Evolutionary conservation across 2,113 vertebrate genomes (phyloP).

Genomic region (Acrocephalus kingi): DNA sequence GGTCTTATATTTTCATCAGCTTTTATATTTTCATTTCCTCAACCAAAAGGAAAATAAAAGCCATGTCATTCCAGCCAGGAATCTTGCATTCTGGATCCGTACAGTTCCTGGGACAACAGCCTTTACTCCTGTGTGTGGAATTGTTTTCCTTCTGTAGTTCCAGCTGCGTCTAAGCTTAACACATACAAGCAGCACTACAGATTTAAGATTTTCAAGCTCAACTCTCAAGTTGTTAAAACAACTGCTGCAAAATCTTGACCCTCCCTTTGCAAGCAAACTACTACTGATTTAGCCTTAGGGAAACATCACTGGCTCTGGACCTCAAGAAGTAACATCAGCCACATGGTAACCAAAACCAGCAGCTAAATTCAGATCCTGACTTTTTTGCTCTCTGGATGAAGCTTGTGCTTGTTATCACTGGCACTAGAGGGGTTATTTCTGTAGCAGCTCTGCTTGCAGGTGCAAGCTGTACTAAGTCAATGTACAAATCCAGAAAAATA

Average conservation of each 20-base stretch:
- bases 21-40: not conserved
- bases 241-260: not conserved
- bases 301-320: not conserved
- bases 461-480: not conserved
- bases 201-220: not conserved
- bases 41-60: not conserved
- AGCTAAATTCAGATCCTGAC: not conserved
- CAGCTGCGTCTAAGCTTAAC: not conserved
- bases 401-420: not conserved
- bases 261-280: not conserved
- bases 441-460: not conserved
- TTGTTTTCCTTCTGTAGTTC: not conserved
- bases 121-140: accelerated
- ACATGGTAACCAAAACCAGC: not conserved
- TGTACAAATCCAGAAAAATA: not conserved
- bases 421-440: not conserved
- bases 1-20: not conserved
- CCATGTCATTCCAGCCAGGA: not conserved
- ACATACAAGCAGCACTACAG: not conserved
- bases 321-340: not conserved
- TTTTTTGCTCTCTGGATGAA: not conserved
- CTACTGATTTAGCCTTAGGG: not conserved
- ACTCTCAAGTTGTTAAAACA: not conserved
- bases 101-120: not conserved
- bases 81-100: not conserved